Conservation (phyloP, 2,797 vertebrate species). For the Acipenser oxyrinchus region DNA sequence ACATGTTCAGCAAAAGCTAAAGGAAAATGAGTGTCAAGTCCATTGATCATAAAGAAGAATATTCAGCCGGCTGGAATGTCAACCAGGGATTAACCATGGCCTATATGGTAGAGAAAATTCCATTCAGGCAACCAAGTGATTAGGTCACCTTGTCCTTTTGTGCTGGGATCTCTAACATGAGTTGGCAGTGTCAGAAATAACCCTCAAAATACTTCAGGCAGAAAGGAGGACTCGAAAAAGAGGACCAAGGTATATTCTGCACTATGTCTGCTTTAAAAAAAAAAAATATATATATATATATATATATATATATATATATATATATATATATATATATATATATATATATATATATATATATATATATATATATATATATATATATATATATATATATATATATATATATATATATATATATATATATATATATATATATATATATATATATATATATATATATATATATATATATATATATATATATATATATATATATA, state of each 20-base stretch:
- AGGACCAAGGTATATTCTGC: constrained; percentile 21
- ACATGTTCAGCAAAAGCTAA: constrained; percentile 48
- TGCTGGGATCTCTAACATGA: constrained; percentile 39
- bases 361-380: too few relatives aligned
- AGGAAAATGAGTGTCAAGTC: constrained; percentile 58
- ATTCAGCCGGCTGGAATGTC: constrained; percentile 45
- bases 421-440: too few relatives aligned
- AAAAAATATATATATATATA: neutral
- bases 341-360: neutral
- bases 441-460: too few relatives aligned
- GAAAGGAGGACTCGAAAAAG: constrained; percentile 20
- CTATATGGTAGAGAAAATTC: constrained; percentile 41
- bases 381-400: too few relatives aligned
- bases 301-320: neutral
- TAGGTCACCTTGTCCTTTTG: constrained; percentile 53
- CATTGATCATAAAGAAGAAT: constrained; percentile 56
- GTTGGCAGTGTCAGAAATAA: constrained; percentile 39
- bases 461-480: too few relatives aligned
- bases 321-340: neutral
- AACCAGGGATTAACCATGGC: constrained; percentile 46
- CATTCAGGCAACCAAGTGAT: constrained; percentile 43
- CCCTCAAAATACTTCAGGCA: constrained; percentile 33
- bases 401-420: too few relatives aligned
- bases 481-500: too few relatives aligned
- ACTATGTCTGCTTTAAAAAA: neutral